Evolutionary conservation across 2,797 vertebrate species (phyloP), one percentile per base, ranked within the genome.

Genomic region (Coccyzus lansbergi): DNA sequence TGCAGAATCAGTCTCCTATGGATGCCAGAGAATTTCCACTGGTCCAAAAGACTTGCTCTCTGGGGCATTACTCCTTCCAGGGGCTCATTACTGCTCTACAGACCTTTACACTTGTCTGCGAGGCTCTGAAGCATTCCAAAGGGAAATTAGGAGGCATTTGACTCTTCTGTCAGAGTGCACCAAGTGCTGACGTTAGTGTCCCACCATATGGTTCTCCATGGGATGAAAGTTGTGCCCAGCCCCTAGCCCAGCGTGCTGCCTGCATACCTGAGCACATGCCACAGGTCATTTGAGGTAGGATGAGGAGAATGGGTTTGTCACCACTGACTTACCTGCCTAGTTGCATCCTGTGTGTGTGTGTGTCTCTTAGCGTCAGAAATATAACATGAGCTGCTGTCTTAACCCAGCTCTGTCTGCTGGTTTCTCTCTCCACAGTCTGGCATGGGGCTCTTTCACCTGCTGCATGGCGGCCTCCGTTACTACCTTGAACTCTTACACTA

Each of bases 401-500:
- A 92, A 95, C 79, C 90, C 92, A 92, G 91, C 92, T 89, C 25
- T 94, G 71, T 80, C 49, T 94, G 92, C 94, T 81, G 96, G 62
- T 90, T 92, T 76, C 12, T 97, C 96, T 97, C 83, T 96, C 75
- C 92, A 76, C 98, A 99, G 99, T 87, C 98, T 99, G 98, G 99
- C 99, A 3, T 99, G 99, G 99, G 99, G 98, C 36, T 99, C 99
- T 70, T 99, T 99, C 95, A 99, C 99, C 89, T 99, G 99, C 97
- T 99, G 99, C 97, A 99, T 99, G 99, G 99, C 99, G 0, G 99
- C 99, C 85, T 99, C 99, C 2, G 99, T 99, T 97, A 99, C 99
- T 96, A 99, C 99, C n/a, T 98, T 99, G 95, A 99, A 99, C 98
- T 99, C 99, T 93, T 99, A 99, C 97, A 99, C 99, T 89, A 99